Conservation (phyloP, 1,140 invertebrate genomes). For the Pissodes strobi region DNA sequence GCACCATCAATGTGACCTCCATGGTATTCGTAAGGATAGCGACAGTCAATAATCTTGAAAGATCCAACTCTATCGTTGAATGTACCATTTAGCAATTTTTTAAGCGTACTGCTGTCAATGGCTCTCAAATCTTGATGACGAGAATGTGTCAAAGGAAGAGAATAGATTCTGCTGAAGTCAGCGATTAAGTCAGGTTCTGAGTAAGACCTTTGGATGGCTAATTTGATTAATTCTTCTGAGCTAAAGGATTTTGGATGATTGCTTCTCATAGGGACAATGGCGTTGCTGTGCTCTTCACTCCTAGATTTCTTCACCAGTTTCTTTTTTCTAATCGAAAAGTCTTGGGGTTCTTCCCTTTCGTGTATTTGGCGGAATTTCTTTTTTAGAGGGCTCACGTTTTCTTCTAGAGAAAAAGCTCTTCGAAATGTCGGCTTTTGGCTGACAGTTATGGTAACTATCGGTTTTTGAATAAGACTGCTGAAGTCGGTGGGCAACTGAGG, state of each 20-base stretch:
- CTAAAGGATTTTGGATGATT: conserved; percentile 60
- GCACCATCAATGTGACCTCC: conserved; percentile 92
- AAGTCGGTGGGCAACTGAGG: conserved; percentile 13
- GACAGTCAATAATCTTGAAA: conserved; percentile 74
- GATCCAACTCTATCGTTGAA: conserved; percentile 65
- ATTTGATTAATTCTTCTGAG: conserved; percentile 59
- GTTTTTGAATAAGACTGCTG: conserved; percentile 12
- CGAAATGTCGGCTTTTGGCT: background rate
- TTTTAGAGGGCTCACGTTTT: conserved; percentile 9
- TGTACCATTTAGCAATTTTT: conserved; percentile 69
- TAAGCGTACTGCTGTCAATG: conserved; percentile 77
- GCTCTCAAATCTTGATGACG: conserved; percentile 85
- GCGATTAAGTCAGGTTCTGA: conserved; percentile 77
- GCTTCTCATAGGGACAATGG: conserved; percentile 43
- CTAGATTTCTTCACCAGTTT: conserved; percentile 3
- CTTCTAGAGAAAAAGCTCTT: background rate
- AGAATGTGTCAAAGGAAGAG: conserved; percentile 75
- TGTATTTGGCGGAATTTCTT: conserved; percentile 20
- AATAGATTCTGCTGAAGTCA: conserved; percentile 77
- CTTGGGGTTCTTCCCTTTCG: background rate
- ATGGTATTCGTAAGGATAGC: conserved; percentile 96
- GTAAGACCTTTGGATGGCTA: conserved; percentile 63
- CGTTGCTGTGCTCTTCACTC: conserved; percentile 52
- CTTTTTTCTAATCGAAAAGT: conserved; percentile 8
- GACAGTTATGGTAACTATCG: background rate